Percentiles rank a stretch among this genome's conserved stretches.
Conservation (phyloP, 2,888 invertebrate species). For the Tetranychus truncatus region DNA sequence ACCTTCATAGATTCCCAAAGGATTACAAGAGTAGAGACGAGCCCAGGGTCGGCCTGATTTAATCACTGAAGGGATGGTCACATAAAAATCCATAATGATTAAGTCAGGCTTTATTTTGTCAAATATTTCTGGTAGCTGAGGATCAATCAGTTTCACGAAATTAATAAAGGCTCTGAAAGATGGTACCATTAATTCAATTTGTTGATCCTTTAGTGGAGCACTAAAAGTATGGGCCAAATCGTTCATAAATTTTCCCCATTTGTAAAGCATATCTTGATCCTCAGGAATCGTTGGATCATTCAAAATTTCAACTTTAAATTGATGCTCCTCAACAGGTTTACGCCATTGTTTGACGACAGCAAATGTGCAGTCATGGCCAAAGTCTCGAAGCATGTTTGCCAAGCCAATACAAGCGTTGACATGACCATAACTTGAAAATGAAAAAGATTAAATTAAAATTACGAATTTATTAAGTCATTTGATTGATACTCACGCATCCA, state of each 20-base stretch:
- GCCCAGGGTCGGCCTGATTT: neutral
- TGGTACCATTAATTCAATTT: neutral
- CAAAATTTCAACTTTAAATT: neutral
- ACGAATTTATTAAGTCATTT: no score
- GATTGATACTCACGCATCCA: no score
- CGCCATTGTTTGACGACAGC: neutral
- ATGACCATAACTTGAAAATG: conserved; percentile 4
- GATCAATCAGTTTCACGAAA: neutral
- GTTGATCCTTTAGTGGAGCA: neutral
- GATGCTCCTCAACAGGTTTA: neutral
- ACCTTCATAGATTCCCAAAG: neutral
- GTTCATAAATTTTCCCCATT: conserved; percentile 1
- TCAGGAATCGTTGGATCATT: neutral
- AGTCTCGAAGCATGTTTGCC: neutral
- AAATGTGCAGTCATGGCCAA: conserved; percentile 1
- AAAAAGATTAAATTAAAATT: neutral
- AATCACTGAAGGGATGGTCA: neutral
- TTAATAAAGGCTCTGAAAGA: neutral
- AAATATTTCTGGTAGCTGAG: neutral
- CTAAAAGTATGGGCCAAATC: neutral
- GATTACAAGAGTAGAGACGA: neutral
- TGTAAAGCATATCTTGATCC: neutral
- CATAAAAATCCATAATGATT: neutral
- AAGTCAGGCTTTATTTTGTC: neutral
- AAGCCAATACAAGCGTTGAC: conserved; percentile 3